Evolutionary conservation across 2,797 vertebrate species (phyloP), one percentile per base, ranked within the genome.

Genomic region (Rhinophrynus dorsalis): DNA sequence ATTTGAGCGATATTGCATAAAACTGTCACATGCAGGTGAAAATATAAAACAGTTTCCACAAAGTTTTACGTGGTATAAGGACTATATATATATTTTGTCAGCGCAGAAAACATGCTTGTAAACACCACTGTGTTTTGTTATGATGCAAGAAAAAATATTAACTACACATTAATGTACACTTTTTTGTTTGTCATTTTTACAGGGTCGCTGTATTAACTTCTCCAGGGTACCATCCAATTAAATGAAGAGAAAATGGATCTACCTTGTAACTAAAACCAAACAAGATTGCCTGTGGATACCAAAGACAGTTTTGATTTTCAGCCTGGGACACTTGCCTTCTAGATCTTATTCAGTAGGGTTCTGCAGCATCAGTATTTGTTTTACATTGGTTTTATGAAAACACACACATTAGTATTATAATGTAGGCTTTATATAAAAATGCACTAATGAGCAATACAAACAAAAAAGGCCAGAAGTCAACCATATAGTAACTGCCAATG

Each of bases 161-260:
- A 42, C 42, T 17, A 40, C 18, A 21, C 6, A 3, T 10, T 15
- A 24, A 10, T 45, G 12, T 2, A 20, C 11, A 11, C 4, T 6
- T 18, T 54, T 30, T 60, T 45, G n/a, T 84, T 13, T 79, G 55
- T 64, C 30, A 12, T 3, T 24, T 66, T 78, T 56, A 15, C 82
- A 98, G 96, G 96, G 96, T 24, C 93, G 95, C 1, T 99, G 96
- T 78, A 88, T 99, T n/a, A 94, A 96, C 78, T 98, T 99, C 86
- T 94, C 73, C 77, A 88, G 96, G 12, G 92, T 93, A 52, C 88
- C 79, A 1, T 90, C 88, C 88, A 90, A 69, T 93, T 86, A 81
- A 77, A n/a, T 61, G 62, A 67, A 13, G 29, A 60, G 20, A 74
- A 80, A 63, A 38, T 59, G 24, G 52, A 58, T 27, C 45, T 61